Conservation (phyloP, 2,797 vertebrate genomes). For the Acrossocheilus fasciatus region DNA sequence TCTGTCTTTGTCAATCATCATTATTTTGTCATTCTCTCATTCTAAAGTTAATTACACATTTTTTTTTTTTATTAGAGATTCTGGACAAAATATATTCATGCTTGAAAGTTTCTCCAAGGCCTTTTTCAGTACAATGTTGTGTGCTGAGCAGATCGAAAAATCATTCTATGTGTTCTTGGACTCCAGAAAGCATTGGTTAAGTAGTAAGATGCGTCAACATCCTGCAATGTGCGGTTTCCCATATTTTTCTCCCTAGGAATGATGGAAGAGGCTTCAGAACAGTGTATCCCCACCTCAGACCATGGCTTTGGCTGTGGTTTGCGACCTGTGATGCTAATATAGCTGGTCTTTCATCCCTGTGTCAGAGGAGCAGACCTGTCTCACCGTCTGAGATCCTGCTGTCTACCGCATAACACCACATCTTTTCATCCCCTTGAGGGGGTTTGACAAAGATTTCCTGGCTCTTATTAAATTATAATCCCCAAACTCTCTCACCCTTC, state of each 20-base stretch:
- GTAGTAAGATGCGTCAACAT: constrained; percentile 20
- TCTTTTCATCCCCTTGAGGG: constrained; percentile 76
- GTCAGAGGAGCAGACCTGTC: constrained; percentile 46
- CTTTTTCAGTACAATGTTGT: not conserved
- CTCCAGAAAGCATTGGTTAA: constrained; percentile 14
- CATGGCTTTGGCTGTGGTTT: constrained; percentile 29
- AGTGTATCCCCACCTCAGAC: constrained; percentile 27
- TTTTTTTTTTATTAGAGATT: too few relatives aligned
- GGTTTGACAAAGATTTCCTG: constrained; percentile 83
- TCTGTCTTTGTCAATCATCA: not conserved
- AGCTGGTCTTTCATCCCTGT: constrained; percentile 34
- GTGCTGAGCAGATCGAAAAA: not conserved
- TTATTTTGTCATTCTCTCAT: not conserved
- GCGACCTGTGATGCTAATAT: constrained; percentile 19
- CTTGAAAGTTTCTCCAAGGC: not conserved
- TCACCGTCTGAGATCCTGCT: constrained; percentile 65
- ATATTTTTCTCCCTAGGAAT: constrained; percentile 13
- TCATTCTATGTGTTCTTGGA: constrained; percentile 11
- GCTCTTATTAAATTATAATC: constrained; percentile 85
- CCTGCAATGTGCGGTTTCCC: constrained; percentile 2
- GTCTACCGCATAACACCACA: constrained; percentile 71
- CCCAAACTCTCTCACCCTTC: constrained; percentile 67
- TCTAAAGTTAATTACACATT: too few relatives aligned
- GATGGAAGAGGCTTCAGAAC: constrained; percentile 36
- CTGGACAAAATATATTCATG: too few relatives aligned